Evolutionary conservation across 2,888 invertebrate species (phyloP), one percentile per base, ranked within the genome.

Genomic region (Arge pagana): DNA sequence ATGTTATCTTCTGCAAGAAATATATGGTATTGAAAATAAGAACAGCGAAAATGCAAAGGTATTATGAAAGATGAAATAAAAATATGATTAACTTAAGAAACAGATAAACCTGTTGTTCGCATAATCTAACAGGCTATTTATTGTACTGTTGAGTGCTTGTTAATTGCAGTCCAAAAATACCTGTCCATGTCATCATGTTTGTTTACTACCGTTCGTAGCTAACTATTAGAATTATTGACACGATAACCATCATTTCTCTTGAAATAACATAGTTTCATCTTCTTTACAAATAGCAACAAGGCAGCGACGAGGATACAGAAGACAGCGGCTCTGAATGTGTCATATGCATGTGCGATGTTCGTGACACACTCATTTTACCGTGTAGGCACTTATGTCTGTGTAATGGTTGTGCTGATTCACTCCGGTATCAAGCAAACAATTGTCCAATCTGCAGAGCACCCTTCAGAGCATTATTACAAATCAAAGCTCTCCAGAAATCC

Each of bases 401-500:
- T 78, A 94, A 96, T 79, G 90, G 91, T 1, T 99, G 98, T 79
- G 98, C 98, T 0, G 97, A 98, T 79, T 96, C 96, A 1, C 81
- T 99, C 54, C 84, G 98, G 59, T 97, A 96, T 74, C 95, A 95
- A 83, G 95, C 97, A 19, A 98, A 95, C 79, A 98, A 96, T 79
- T 99, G 99, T 68, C 99, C 99, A 5, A 99, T 99, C 63, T 99
- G 99, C 75, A 84, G 99, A 56, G 94, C 97, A n/a, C 98, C 98
- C 7, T 99, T 99, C 79, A 82, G 98, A 57, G 99, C 99, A 0
- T 82, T 99, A 43, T 81, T 99, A 52, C 97, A 98, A 80, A 93
- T 99, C 45, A 83, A 95, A 56, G 96, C 98, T 18, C 83, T 98
- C 63, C 93, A 95, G 76, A 90, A 90, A 71, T 83, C 85, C 37